Percentiles rank a stretch among this genome's conserved stretches.
Conservation (phyloP, 2,797 vertebrate genomes). For the Lacerta viridis region DNA sequence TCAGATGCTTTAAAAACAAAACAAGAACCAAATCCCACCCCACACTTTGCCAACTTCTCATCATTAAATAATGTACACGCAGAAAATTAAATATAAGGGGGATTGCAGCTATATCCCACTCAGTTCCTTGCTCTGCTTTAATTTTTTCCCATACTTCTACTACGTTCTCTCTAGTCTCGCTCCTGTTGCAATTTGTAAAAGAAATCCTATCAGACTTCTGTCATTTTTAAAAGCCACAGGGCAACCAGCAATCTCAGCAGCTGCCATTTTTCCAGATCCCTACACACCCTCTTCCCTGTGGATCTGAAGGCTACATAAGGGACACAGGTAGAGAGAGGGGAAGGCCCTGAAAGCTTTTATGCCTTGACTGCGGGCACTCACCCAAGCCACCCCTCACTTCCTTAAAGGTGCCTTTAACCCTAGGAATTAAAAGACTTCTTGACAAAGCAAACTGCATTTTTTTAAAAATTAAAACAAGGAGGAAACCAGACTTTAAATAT, state of each 20-base stretch:
- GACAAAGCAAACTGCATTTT: constrained; percentile 34
- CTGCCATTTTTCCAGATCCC: too few species aligned
- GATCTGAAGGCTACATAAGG: not conserved
- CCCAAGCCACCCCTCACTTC: not conserved
- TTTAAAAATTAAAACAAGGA: constrained; percentile 54
- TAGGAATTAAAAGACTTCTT: constrained; percentile 40
- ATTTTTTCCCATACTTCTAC: not conserved
- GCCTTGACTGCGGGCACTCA: too few species aligned
- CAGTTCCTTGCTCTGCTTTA: not conserved
- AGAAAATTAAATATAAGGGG: not conserved
- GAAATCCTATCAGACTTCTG: not conserved
- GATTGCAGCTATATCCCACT: not conserved
- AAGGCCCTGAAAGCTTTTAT: not conserved
- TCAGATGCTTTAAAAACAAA: not conserved
- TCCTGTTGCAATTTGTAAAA: too few species aligned
- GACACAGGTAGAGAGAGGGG: not conserved
- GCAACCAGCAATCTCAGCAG: not conserved
- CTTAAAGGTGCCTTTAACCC: constrained; percentile 68
- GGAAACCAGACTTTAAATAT: constrained; percentile 66
- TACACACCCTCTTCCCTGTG: not conserved
- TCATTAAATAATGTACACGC: not conserved
- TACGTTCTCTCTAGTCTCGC: not conserved
- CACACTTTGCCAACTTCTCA: not conserved
- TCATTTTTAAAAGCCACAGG: not conserved
- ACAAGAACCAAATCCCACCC: not conserved